These are phyloP conservation scores for Pristionchus fissidentatus DNA, from an alignment of 2,888 invertebrate genomes.

Conservation along the genomic window DNA sequence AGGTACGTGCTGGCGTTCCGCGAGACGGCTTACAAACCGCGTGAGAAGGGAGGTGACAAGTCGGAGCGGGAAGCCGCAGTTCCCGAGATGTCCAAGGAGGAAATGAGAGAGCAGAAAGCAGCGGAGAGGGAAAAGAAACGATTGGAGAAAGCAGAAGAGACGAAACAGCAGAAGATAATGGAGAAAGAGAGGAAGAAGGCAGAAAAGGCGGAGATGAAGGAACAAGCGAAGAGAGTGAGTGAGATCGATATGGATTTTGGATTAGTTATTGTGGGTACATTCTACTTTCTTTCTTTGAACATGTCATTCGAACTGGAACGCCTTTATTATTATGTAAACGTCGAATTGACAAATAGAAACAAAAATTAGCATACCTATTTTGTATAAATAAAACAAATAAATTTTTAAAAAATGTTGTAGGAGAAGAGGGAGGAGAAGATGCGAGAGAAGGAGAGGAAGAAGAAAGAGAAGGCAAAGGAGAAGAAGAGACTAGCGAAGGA, in stretches of 20 bases:
- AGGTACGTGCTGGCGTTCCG: slow-evolving; percentile 41
- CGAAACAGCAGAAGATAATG: not conserved
- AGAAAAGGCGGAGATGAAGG: slow-evolving; percentile 1
- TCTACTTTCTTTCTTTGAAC: not conserved
- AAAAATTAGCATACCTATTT: not conserved
- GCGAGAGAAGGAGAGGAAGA: not conserved
- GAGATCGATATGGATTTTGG: not conserved
- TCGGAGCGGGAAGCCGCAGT: not conserved
- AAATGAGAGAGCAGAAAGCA: not conserved
- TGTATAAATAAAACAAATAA: not conserved
- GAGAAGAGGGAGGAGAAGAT: slow-evolving; percentile 8
- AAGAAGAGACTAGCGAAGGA: not conserved
- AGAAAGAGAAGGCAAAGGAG: slow-evolving; percentile 12
- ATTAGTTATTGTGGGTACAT: not conserved
- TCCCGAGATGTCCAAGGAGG: slow-evolving; percentile 7
- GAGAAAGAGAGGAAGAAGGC: slow-evolving; percentile 18
- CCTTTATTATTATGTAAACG: not conserved
- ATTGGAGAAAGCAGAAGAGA: slow-evolving; percentile 4
- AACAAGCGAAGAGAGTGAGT: not conserved
- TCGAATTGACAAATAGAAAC: not conserved
- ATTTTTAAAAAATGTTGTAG: not conserved
- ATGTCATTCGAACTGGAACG: not conserved
- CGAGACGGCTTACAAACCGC: slow-evolving; percentile 30
- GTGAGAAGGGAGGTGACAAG: not conserved
- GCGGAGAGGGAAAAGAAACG: slow-evolving; percentile 23